Conservation (phyloP, 2,888 invertebrate species). For the Helicoverpa assulta region DNA sequence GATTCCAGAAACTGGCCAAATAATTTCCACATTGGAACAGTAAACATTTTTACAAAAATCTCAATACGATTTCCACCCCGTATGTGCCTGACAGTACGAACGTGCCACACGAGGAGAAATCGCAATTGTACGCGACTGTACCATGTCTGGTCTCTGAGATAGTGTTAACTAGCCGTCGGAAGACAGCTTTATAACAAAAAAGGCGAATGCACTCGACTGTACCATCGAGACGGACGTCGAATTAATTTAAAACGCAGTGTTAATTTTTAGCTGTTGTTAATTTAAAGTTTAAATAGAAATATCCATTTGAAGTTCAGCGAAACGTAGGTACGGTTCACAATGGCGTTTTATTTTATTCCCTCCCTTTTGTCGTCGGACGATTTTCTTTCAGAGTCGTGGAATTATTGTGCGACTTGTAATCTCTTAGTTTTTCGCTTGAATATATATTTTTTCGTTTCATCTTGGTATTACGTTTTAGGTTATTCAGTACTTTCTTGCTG, state of each 20-base stretch:
- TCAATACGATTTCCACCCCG: constrained; percentile 33
- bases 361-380: constrained; percentile 30
- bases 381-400: constrained; percentile 46
- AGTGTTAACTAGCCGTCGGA: constrained; percentile 74
- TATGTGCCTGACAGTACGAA: constrained; percentile 41
- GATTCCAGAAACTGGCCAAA: constrained; percentile 24
- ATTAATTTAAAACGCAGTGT: constrained; percentile 73
- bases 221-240: constrained; percentile 63
- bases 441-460: constrained; percentile 32
- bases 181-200: constrained; percentile 66
- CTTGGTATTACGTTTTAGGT: constrained; percentile 20
- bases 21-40: constrained; percentile 19
- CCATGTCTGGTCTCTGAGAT: constrained; percentile 73
- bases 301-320: constrained; percentile 51
- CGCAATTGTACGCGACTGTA: constrained; percentile 56
- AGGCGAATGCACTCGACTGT: constrained; percentile 72
- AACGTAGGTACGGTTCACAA: constrained; percentile 31
- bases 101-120: constrained; percentile 37
- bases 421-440: constrained; percentile 38
- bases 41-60: constrained; percentile 43
- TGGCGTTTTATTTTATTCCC: constrained; percentile 37
- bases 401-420: constrained; percentile 48
- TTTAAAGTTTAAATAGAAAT: constrained; percentile 58
- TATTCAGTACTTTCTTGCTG: constrained; percentile 20
- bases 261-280: constrained; percentile 70